These are phyloP conservation scores for Sinocyclocheilus maitianheensis DNA, from an alignment of 2,113 vertebrate genomes.

Conservation along the genomic window DNA sequence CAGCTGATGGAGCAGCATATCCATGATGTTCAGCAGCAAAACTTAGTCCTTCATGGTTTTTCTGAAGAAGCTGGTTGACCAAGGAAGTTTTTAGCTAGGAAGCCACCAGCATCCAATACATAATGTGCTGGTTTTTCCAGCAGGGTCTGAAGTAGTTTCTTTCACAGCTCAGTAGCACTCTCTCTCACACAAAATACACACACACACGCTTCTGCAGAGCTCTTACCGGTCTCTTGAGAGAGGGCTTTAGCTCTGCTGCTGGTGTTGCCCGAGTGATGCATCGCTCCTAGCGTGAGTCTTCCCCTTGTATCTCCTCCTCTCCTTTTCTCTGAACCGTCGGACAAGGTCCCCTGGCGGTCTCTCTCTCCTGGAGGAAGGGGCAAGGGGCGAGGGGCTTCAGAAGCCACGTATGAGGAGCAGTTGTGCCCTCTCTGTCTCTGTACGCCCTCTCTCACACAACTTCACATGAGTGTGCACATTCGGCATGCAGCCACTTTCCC, in stretches of 20 bases:
- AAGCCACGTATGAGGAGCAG: conserved; percentile 28
- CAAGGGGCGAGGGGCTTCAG: conserved; percentile 27
- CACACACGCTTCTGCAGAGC: conserved; percentile 25
- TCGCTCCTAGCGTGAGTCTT: conserved; percentile 79
- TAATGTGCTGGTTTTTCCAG: background rate
- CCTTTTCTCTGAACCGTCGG: conserved; percentile 55
- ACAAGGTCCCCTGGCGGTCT: conserved; percentile 28
- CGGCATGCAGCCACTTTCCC: background rate
- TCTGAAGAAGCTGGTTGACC: background rate
- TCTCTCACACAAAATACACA: background rate
- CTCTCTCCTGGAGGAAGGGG: conserved; percentile 27
- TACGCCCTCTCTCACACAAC: conserved; percentile 24
- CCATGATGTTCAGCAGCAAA: background rate
- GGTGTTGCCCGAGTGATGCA: conserved; percentile 88
- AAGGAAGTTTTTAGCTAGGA: conserved; percentile 1
- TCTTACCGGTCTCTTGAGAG: conserved; percentile 95
- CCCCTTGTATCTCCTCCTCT: conserved; percentile 77
- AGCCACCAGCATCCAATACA: background rate
- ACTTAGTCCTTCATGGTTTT: background rate
- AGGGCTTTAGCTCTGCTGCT: conserved; percentile 91
- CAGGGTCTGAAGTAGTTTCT: conserved; percentile 30
- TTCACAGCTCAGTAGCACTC: conserved; percentile 15
- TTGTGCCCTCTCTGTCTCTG: conserved; percentile 35
- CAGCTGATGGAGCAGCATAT: background rate
- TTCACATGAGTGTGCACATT: background rate